Percentiles rank a stretch among this genome's conserved stretches.
These are phyloP conservation scores for Phyllostomus hastatus DNA, from an alignment of 2,113 vertebrate genomes.

Conservation along the genomic window DNA sequence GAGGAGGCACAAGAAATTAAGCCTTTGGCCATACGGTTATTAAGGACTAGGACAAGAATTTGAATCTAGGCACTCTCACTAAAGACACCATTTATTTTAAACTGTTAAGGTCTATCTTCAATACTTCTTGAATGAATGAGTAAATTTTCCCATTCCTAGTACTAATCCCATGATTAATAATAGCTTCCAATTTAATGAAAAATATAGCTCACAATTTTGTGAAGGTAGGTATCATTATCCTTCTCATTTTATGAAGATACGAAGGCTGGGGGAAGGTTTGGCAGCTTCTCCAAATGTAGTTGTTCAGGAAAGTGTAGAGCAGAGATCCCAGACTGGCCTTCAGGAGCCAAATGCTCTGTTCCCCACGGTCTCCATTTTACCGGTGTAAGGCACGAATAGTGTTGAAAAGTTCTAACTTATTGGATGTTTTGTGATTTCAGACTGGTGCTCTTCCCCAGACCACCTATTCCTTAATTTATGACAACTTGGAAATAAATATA, in stretches of 20 bases:
- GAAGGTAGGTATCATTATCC: not conserved
- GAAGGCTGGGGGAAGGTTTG: not conserved
- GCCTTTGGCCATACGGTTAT: not conserved
- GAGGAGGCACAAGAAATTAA: not conserved
- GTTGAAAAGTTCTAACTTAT: not conserved
- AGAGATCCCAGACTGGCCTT: not conserved
- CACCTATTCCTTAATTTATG: not conserved
- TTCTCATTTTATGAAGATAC: not conserved
- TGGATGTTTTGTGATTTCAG: not conserved
- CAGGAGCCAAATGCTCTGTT: not conserved
- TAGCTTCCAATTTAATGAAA: not conserved
- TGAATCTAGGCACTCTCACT: not conserved
- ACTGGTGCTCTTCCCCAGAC: not conserved
- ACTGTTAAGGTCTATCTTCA: not conserved
- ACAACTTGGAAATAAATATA: constrained; percentile 24
- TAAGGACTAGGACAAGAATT: not conserved
- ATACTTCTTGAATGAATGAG: not conserved
- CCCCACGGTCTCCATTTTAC: not conserved
- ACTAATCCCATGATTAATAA: not conserved
- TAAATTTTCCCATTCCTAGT: not conserved
- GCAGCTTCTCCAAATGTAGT: not conserved
- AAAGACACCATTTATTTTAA: not conserved
- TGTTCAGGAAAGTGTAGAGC: not conserved
- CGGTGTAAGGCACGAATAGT: not conserved
- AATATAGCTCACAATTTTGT: not conserved